Percentiles rank a stretch among this genome's conserved stretches.
phyloP scores from a whole-genome alignment of 2,888 invertebrate species.

The Uropetala carovei region DNA sequence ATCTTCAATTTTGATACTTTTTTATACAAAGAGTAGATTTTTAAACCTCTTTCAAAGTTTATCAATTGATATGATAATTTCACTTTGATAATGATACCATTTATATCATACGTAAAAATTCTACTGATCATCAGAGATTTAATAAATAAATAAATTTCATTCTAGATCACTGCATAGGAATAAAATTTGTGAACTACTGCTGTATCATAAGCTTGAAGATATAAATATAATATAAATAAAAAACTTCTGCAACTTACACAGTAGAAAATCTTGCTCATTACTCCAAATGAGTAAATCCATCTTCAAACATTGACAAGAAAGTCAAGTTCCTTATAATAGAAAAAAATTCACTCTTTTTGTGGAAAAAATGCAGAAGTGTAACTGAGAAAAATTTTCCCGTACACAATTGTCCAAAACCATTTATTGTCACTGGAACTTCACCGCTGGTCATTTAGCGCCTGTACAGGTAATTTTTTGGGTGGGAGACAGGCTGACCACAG shows the following conservation, averaged over 20 bases:
- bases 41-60: background rate
- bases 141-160: slow-evolving; percentile 60
- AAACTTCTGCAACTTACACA: slow-evolving; percentile 38
- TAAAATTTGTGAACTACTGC: background rate
- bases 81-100: background rate
- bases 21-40: background rate
- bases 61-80: background rate
- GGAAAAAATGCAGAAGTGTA: slow-evolving; percentile 18
- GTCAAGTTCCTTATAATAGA: slow-evolving; percentile 31
- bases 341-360: slow-evolving; percentile 10
- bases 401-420: slow-evolving; percentile 35
- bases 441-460: slow-evolving; percentile 11
- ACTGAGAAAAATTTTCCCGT: background rate
- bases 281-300: slow-evolving; percentile 50
- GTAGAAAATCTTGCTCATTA: slow-evolving; percentile 34
- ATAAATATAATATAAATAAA: slow-evolving; percentile 29
- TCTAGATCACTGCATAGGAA: background rate
- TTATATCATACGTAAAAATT: background rate
- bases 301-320: slow-evolving; percentile 40
- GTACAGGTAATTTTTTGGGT: slow-evolving; percentile 92
- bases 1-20: background rate
- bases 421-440: slow-evolving; percentile 28
- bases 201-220: background rate
- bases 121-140: background rate
- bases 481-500: slow-evolving; percentile 87